Evolutionary conservation across 2,797 vertebrate genomes (phyloP), one percentile per base, ranked within the genome.

Genomic region (Anguilla megastoma): DNA sequence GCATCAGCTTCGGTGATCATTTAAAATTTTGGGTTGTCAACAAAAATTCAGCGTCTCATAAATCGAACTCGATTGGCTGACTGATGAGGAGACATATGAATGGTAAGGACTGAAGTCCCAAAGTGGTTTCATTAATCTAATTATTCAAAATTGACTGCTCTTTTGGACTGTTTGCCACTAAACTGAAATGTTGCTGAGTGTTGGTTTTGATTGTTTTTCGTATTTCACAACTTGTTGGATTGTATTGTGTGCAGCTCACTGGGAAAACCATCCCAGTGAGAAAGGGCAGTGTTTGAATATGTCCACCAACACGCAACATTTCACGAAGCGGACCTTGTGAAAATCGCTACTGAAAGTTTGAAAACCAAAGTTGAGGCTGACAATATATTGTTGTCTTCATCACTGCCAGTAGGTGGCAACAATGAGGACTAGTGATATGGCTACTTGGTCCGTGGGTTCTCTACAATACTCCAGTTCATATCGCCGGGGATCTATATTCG

Each of bases 61-160:
- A 50, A 82, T 82, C 79, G 8, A 82, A 48, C 79, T 50, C 3
- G 79, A 82, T 50, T 82, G 79, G 79, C 45, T 82, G 79, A 82
- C 5, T 48, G 79, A 50, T 45, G 24, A 50, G 41, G 18, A 48
- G 41, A 48, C 30, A 79, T 41, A 45, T 6, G 74, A 8, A 33
- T 41, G 33, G 16, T 14, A 36, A 36, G 36, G 33, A 79, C 41
- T 82, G 41, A 48, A 24, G 24, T 50, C 18, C 12, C 79, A 82
- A 2, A n/a, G 21, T 45, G 79, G 5, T 50, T 82, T 82, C 79
- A 3, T 48, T 33, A 50, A 50, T 48, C 79, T 82, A 82, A 82
- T 82, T 50, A 82, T 24, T 50, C 45, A 82, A n/a, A 24, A 82
- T 82, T 82, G 79, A 82, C 45, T n/a, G 79, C 45, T 82, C 45